A percentile compares a stretch with the other conserved stretches of the same genome.
These are phyloP conservation scores for Acronicta aceris DNA, from an alignment of 2,888 invertebrate species.

Conservation along the genomic window DNA sequence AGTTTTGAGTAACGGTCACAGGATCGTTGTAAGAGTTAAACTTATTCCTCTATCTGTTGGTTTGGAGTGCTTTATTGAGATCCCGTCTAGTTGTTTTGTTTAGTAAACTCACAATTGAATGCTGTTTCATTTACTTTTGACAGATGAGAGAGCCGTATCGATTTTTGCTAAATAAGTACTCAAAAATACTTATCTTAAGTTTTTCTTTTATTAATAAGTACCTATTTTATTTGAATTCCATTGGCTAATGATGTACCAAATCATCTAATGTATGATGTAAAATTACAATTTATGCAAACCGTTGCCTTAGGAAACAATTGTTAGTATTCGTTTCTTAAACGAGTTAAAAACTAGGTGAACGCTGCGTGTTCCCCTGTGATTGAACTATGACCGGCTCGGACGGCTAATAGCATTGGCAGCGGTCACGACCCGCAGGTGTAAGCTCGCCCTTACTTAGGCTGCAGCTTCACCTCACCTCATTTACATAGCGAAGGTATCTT, in stretches of 20 bases:
- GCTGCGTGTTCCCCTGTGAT: constrained; percentile 45
- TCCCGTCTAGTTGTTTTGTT: constrained; percentile 74
- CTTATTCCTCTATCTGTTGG: constrained; percentile 75
- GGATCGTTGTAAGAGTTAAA: constrained; percentile 83
- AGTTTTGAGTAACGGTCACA: constrained; percentile 87
- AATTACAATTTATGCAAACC: constrained; percentile 4
- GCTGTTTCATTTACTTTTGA: constrained; percentile 48
- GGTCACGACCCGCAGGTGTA: constrained; percentile 71
- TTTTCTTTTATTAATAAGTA: too few relatives aligned
- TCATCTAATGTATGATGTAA: too few relatives aligned
- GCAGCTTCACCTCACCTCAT: constrained; percentile 77
- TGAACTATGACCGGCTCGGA: constrained; percentile 66
- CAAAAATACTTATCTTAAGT: too few relatives aligned
- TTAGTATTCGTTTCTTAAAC: constrained; percentile 33
- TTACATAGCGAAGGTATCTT: constrained; percentile 83
- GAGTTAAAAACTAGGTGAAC: constrained; percentile 51
- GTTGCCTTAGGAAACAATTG: constrained; percentile 23
- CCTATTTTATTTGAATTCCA: too few relatives aligned
- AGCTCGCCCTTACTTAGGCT: constrained; percentile 67
- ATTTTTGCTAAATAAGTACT: neutral
- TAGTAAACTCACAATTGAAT: constrained; percentile 67
- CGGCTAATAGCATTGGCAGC: constrained; percentile 43
- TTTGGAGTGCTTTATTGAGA: constrained; percentile 71
- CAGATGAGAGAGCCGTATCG: constrained; percentile 14
- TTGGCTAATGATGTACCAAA: too few relatives aligned